Evolutionary conservation across 2,113 vertebrate species (phyloP), one percentile per base, ranked within the genome.

Genomic region (Acinonyx jubatus): DNA sequence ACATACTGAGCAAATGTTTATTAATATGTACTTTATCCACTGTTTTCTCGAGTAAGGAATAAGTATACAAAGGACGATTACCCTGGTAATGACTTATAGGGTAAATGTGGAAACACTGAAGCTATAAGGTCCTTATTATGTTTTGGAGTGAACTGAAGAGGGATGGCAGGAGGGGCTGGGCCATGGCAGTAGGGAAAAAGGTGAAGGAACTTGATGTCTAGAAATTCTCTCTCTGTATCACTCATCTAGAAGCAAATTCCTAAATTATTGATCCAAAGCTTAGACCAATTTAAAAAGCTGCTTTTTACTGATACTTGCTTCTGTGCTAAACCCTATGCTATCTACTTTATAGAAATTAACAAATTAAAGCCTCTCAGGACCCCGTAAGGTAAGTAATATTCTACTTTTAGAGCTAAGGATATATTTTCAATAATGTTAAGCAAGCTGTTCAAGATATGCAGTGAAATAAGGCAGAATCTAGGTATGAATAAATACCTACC

Each of bases 271-370:
- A 52, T 94, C 12, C 74, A 91, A 97, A 45, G 7, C 11, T 91
- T 61, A 83, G 27, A 55, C 1, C 29, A 65, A 41, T 69, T 25
- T 10, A 91, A 95, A 94, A 94, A 73, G 16, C 12, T 82, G 36
- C 13, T 38, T 0, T n/a, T 93, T 87, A 65, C 45, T 57, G 71
- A n/a, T 52, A 92, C 11, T 66, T 78, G 36, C 14, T 36, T 79
- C 16, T n/a, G 4, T 19, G 69, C 31, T 68, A 85, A 45, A 86
- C 18, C 61, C 18, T 18, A 50, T 89, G 76, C 15, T 93, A 71
- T 82, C 52, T 78, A 31, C 4, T 96, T 84, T 74, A 87, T 88
- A 79, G 83, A 88, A 86, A 94, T 92, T 29, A 89, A 45, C 33
- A 86, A 90, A 36, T 79, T 79, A 73, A 79, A 89, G 29, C 68